These are phyloP conservation scores for Hormaphis cornu DNA, from an alignment of 1,140 invertebrate genomes.

Conservation along the genomic window DNA sequence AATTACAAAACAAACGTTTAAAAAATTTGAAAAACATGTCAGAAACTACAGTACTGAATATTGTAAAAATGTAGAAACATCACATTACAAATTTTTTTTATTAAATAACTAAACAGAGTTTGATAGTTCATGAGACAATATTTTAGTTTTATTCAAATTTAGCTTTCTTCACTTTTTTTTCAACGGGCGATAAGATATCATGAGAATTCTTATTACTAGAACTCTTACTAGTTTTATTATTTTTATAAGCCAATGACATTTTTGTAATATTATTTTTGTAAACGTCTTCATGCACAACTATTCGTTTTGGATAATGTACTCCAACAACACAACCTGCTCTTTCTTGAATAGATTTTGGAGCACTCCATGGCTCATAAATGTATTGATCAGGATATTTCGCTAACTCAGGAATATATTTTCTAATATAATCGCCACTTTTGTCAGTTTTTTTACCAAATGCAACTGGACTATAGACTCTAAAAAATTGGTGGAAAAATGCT, in stretches of 20 bases:
- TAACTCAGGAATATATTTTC: slow-evolving; percentile 60
- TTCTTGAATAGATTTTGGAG: slow-evolving; percentile 54
- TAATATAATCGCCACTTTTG: slow-evolving; percentile 59
- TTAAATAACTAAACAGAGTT: too few species aligned
- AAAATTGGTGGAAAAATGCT: slow-evolving; percentile 67
- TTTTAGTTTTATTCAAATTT: slow-evolving; percentile 23
- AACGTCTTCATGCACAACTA: slow-evolving; percentile 57
- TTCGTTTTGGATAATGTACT: slow-evolving; percentile 57
- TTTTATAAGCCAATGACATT: slow-evolving; percentile 34
- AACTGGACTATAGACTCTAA: slow-evolving; percentile 63
- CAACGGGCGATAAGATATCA: background rate
- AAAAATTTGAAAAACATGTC: too few species aligned
- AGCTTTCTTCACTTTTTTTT: background rate
- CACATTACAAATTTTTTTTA: too few species aligned
- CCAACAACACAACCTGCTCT: slow-evolving; percentile 59
- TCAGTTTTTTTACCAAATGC: slow-evolving; percentile 67
- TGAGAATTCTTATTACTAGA: background rate
- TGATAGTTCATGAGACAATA: too few species aligned
- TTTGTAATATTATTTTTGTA: slow-evolving; percentile 49
- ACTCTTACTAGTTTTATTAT: slow-evolving; percentile 26
- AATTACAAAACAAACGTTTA: too few species aligned
- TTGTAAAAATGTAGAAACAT: too few species aligned
- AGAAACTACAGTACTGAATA: too few species aligned
- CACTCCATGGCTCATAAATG: slow-evolving; percentile 68
- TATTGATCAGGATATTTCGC: slow-evolving; percentile 56